Evolutionary conservation across 2,797 vertebrate species (phyloP), one percentile per base, ranked within the genome.

Genomic region (Lacerta bilineata): DNA sequence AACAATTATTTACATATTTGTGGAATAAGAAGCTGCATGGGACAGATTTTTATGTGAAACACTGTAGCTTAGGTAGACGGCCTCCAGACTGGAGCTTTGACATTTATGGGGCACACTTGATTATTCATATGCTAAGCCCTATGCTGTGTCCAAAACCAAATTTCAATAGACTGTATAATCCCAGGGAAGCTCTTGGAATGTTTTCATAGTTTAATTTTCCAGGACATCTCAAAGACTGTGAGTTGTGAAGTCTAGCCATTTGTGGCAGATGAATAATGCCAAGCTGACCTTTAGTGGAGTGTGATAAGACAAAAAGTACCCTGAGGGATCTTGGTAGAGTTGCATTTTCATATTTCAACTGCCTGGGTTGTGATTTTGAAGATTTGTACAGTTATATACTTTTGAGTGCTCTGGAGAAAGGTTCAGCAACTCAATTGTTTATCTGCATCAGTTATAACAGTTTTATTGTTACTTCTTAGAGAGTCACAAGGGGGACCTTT

Each of bases 151-250:
- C 82, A 89, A 88, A 59, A 76, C 29, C 76, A 84, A 91, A 87
- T 91, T 93, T 68, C 93, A 80, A 93, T 46, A 91, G 72, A 88
- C 90, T 91, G n/a, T 55, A 79, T 92, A 76, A 91, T 88, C 39
- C 76, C 46, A 61, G 1, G 80, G 87, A 94, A 93, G 20, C 0
- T 46, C 71, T 64, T 93, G 88, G 39, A 94, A 92, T 95, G 82
- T 80, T 94, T 93, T 92, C 64, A 88, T 61, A 88, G 84, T 84
- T 94, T 91, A 77, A 84, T 92, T 95, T 95, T 94, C 69, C 82
- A 92, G 46, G 39, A 29, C 46, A 91, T 71, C 72, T 93, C 74
- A 88, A 68, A 82, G 81, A 88, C 66, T 59, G n/a, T 77, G 88
- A 87, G 86, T 88, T 50, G 36, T 93, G 69, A 88, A 90, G 55